Percentiles rank a stretch among this genome's conserved stretches.
Evolutionary conservation across 35 echinoderm and acorn worm species (phyloP).

Genomic region (Apostichopus parvimensis): DNA sequence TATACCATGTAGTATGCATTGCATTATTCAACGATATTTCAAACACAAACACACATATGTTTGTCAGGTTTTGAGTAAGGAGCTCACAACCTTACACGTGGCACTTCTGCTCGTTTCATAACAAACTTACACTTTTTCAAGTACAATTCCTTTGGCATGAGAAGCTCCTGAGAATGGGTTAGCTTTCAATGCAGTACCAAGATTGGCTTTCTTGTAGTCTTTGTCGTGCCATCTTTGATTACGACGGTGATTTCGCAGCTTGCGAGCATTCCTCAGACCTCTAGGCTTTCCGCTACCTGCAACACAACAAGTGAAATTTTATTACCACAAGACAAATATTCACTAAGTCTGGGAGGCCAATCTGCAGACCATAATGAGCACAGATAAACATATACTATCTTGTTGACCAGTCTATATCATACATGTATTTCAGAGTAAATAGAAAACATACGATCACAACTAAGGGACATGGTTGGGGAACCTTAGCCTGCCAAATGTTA

Average conservation of each 20-base stretch:
- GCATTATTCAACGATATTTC: too few relatives aligned
- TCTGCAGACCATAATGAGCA: background rate
- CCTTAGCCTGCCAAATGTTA: too few relatives aligned
- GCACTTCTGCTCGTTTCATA: too few relatives aligned
- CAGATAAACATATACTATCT: background rate
- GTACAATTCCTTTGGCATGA: constrained; percentile 97
- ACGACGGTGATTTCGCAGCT: constrained; percentile 90
- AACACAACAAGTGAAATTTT: too few relatives aligned
- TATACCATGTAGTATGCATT: too few relatives aligned
- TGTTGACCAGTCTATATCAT: background rate
- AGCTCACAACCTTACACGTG: too few relatives aligned
- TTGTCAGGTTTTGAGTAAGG: too few relatives aligned
- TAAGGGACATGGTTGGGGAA: too few relatives aligned
- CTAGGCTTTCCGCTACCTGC: constrained; percentile 96
- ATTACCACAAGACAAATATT: too few relatives aligned
- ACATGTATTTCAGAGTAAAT: background rate
- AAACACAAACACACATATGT: too few relatives aligned
- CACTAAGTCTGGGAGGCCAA: background rate
- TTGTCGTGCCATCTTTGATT: constrained; percentile 99
- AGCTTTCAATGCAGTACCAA: constrained; percentile 93
- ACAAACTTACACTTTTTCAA: constrained; percentile 93
- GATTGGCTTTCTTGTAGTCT: constrained; percentile 98
- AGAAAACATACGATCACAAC: too few relatives aligned
- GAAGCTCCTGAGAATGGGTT: constrained; percentile 97
- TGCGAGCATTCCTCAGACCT: constrained; percentile 97